Evolutionary conservation across 2,113 vertebrate species (phyloP).

Genomic region (Bubo bubo): DNA sequence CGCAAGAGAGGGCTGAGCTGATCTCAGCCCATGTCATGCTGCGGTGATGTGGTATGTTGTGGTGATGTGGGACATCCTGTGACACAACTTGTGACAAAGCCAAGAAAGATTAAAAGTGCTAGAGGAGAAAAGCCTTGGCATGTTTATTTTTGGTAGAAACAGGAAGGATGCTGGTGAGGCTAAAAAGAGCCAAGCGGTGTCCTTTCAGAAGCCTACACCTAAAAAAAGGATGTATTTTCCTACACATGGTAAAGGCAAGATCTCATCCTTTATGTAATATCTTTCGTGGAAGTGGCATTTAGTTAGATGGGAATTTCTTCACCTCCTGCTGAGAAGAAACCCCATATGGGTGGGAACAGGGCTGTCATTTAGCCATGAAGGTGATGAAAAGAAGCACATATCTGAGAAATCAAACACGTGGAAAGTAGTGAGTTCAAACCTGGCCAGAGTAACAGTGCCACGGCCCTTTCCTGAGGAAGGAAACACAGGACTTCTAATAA

Average conservation of each 20-base stretch:
- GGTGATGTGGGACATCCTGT: slow-evolving; percentile 38
- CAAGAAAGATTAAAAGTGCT: not conserved
- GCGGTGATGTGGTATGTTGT: not conserved
- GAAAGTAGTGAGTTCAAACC: not conserved
- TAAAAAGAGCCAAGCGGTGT: not conserved
- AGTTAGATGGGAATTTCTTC: not conserved
- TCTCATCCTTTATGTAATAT: not conserved
- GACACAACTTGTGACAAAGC: not conserved
- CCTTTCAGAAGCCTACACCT: not conserved
- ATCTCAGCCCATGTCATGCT: not conserved
- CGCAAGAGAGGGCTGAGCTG: not conserved
- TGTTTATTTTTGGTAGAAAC: slow-evolving; percentile 35
- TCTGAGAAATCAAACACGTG: not conserved
- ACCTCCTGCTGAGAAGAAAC: not conserved
- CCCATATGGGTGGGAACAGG: not conserved
- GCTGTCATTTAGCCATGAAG: not conserved
- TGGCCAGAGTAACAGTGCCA: not conserved
- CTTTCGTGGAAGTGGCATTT: not conserved
- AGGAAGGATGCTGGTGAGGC: slow-evolving; percentile 29
- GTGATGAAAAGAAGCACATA: not conserved
- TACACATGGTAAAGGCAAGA: not conserved
- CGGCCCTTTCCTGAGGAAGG: not conserved
- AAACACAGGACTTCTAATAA: not conserved
- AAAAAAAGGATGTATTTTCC: not conserved
- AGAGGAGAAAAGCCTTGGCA: not conserved